A percentile compares a stretch with the other conserved stretches of the same genome.
Conservation (phyloP, 1,140 invertebrate species). For the Aphelenchoides avenae region DNA sequence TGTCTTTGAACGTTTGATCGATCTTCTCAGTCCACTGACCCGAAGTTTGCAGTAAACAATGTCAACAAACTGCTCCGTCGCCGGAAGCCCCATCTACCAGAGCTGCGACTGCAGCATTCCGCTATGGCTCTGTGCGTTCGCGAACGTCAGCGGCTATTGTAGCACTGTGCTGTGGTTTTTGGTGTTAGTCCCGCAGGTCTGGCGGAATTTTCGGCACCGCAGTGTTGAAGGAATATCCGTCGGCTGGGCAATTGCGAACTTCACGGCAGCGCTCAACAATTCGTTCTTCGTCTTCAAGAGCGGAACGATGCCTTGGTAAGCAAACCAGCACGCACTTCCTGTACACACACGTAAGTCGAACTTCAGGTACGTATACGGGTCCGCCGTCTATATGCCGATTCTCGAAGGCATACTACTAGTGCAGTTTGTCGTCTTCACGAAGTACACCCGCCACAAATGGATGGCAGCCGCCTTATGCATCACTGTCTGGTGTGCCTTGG, state of each 20-base stretch:
- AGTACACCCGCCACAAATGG: neutral
- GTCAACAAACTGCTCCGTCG: neutral
- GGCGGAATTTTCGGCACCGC: conserved; percentile 47
- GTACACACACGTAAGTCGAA: conserved; percentile 25
- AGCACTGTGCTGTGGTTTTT: conserved; percentile 44
- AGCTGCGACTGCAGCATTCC: conserved; percentile 44
- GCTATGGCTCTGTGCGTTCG: conserved; percentile 35
- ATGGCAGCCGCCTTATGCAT: neutral
- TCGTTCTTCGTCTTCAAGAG: conserved; percentile 47
- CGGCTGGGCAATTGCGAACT: conserved; percentile 31
- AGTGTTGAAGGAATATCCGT: conserved; percentile 34
- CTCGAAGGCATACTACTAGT: conserved; percentile 8
- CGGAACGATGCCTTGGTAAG: conserved; percentile 39
- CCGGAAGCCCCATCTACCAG: conserved; percentile 6
- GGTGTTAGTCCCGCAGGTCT: conserved; percentile 47
- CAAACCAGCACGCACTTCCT: conserved; percentile 1
- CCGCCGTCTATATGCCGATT: conserved; percentile 7
- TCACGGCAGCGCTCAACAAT: conserved; percentile 48
- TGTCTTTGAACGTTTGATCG: no score
- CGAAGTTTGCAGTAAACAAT: no score
- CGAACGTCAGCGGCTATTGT: conserved; percentile 40
- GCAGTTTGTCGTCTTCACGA: conserved; percentile 7
- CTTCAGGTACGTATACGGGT: conserved; percentile 6
- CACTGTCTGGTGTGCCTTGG: conserved; percentile 10
- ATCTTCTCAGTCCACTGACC: no score